Evolutionary conservation across 2,888 invertebrate species (phyloP), one percentile per base, ranked within the genome.

Genomic region (Morinoia aosen): DNA sequence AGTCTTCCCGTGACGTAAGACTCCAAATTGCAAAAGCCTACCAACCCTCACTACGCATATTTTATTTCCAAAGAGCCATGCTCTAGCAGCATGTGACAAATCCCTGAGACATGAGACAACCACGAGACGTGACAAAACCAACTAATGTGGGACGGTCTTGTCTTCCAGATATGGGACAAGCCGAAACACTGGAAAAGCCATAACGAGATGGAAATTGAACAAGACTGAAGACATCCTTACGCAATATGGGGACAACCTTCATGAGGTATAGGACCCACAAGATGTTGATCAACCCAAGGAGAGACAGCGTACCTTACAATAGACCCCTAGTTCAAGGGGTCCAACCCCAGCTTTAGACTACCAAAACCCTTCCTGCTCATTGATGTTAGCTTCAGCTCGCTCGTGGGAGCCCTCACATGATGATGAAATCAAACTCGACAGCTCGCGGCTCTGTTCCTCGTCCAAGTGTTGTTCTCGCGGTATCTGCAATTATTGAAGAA

Each of bases 41-140:
- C 19, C 76, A 76, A 76, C 76, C 76, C 76, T 76, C 76, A 76
- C 76, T 76, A 76, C 16, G 33, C 76, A 76, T 33, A 76, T 33
- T 33, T 76, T 76, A 76, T 33, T 76, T 76, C 76, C 76, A 33
- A 76, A 61, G 76, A 76, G 33, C 8, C 76, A 76, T 76, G 76
- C 76, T 76, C 76, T 76, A 76, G 76, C 76, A 76, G 76, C 76
- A 76, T 76, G 76, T 3, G 33, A 76, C 76, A 19, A 76, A 76
- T 76, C 76, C 76, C 76, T 76, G 76, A 76, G 76, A 76, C 76
- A 76, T 76, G 76, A 76, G 76, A 76, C 16, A 76, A 76, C 76
- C 76, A 33, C 33, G 76, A 76, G 76, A 76, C 19, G 76, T 33
- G 76, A 76, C 76, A 76, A 76, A 76, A 76, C 76, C 33, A 76